Evolutionary conservation across 2,888 invertebrate genomes (phyloP).

Genomic region (Ectemnius continuus): DNA sequence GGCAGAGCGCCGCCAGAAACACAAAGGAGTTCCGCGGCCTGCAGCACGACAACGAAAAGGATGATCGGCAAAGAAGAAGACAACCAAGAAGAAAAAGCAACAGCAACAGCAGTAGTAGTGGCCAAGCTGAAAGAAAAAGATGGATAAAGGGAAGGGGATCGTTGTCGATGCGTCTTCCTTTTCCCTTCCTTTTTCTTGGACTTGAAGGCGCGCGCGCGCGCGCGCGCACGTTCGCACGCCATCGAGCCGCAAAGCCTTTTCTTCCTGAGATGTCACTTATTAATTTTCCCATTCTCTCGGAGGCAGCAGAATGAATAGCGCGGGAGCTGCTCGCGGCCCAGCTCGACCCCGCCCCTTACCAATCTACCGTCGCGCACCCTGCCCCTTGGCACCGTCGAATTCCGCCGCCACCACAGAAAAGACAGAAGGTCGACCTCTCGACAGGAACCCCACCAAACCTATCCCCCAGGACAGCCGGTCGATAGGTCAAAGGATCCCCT

Average conservation of each 20-base stretch:
- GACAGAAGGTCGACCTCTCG: slow-evolving; percentile 54
- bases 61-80: slow-evolving; percentile 25
- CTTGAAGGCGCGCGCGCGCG: too few relatives aligned
- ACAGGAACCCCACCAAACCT: slow-evolving; percentile 61
- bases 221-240: slow-evolving; percentile 11
- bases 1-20: slow-evolving; percentile 42
- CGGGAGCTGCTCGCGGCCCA: slow-evolving; percentile 52
- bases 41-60: slow-evolving; percentile 46
- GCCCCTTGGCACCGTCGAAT: slow-evolving; percentile 40
- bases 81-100: slow-evolving; percentile 22
- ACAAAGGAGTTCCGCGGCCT: slow-evolving; percentile 29
- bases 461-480: slow-evolving; percentile 68
- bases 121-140: not conserved
- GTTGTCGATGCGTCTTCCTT: slow-evolving; percentile 16
- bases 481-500: slow-evolving; percentile 73
- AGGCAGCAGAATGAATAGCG: slow-evolving; percentile 71
- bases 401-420: slow-evolving; percentile 58
- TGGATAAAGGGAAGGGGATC: slow-evolving; percentile 14
- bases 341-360: slow-evolving; percentile 47
- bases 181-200: slow-evolving; percentile 27
- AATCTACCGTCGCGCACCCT: slow-evolving; percentile 34
- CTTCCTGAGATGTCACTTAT: slow-evolving; percentile 76
- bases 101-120: not conserved
- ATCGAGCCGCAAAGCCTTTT: slow-evolving; percentile 70
- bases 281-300: slow-evolving; percentile 74